phyloP scores from a whole-genome alignment of 2,113 vertebrate genomes.

The Herpetotheres cachinnans region DNA sequence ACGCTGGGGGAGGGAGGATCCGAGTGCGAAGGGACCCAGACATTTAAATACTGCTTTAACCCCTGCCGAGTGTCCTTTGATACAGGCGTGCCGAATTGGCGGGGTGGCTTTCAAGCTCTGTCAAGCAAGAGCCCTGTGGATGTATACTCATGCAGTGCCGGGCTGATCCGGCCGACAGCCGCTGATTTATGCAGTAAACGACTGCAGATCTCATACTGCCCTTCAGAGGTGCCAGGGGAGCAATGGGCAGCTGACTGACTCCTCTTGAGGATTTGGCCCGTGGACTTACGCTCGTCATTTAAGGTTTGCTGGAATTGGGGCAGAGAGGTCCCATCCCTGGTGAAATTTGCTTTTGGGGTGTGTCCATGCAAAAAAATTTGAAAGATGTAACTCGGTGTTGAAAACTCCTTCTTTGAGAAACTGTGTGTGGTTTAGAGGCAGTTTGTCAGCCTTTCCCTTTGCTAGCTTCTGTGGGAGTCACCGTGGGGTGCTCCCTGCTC shows the following conservation, averaged over 20 bases:
- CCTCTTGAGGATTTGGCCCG: not conserved
- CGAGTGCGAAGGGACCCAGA: not conserved
- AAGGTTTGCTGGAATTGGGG: not conserved
- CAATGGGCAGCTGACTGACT: not conserved
- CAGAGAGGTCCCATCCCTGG: not conserved
- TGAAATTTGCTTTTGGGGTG: slow-evolving; percentile 29
- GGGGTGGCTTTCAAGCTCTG: not conserved
- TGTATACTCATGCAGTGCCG: not conserved
- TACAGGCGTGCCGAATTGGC: not conserved
- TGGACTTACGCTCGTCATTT: not conserved
- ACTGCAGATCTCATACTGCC: rapidly evolving
- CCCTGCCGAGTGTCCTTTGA: not conserved
- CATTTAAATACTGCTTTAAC: not conserved
- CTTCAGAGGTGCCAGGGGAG: not conserved
- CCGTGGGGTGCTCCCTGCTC: not conserved
- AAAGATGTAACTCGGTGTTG: not conserved
- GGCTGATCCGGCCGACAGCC: not conserved
- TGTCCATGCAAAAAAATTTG: not conserved
- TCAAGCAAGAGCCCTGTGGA: not conserved
- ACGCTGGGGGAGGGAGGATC: not conserved
- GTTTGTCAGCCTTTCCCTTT: not conserved
- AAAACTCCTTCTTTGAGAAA: not conserved
- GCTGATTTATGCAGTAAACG: not conserved
- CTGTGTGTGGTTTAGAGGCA: not conserved
- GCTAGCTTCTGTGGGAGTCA: not conserved